phyloP scores from a whole-genome alignment of 2,797 vertebrate genomes.

The Tauraco hartlaubi region DNA sequence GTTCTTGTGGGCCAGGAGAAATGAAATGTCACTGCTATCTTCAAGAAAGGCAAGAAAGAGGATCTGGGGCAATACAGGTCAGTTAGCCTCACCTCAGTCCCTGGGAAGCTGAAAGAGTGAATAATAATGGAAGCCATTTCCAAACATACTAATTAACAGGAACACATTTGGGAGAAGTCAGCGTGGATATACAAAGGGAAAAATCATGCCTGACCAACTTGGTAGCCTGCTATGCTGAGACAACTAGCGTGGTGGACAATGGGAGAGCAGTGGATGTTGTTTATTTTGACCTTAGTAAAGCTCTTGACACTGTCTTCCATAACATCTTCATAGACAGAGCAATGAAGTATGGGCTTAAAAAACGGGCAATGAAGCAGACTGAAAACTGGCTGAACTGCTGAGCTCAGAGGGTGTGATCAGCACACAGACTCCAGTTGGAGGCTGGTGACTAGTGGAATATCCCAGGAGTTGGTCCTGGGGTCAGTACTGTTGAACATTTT shows the following conservation, averaged over 20 bases:
- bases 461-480: not conserved
- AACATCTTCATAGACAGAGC: not conserved
- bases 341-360: not conserved
- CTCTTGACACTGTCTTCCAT: not conserved
- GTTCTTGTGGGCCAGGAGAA: not conserved
- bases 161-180: not conserved
- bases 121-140: not conserved
- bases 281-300: not conserved
- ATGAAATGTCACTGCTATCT: not conserved
- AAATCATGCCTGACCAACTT: not conserved
- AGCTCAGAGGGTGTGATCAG: not conserved
- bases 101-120: not conserved
- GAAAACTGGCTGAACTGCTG: not conserved
- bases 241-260: not conserved
- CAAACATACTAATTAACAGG: not conserved
- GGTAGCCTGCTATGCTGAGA: not conserved
- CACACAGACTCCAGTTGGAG: not conserved
- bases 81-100: not conserved
- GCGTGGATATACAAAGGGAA: not conserved
- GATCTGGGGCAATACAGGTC: not conserved
- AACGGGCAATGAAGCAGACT: not conserved
- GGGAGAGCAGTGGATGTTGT: not conserved
- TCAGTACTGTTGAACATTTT: not conserved
- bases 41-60: not conserved
- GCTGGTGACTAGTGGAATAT: not conserved